Conservation (phyloP, 2,888 invertebrate genomes). For the Dioctria rufipes region DNA sequence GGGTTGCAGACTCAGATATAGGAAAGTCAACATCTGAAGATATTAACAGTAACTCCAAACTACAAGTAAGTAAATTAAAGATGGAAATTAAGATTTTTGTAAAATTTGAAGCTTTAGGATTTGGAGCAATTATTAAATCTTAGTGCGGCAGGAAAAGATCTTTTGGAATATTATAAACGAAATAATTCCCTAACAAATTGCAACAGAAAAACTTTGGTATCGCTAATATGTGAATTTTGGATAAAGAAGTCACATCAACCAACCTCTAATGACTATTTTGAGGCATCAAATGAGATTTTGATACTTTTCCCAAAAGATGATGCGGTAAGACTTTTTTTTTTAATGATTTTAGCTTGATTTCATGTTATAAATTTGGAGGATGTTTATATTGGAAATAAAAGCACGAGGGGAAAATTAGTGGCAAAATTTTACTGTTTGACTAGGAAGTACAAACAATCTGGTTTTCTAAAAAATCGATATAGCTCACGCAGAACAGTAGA, state of each 20-base stretch:
- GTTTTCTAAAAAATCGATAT: no score
- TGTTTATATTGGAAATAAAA: not conserved
- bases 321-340: not conserved
- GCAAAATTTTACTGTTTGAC: conserved; percentile 1
- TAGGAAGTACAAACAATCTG: not conserved
- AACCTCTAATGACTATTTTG: not conserved
- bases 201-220: not conserved
- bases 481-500: no score
- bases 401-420: not conserved
- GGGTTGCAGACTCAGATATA: no score
- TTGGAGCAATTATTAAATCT: no score
- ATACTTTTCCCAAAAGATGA: not conserved
- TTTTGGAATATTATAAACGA: not conserved
- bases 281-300: not conserved
- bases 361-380: not conserved
- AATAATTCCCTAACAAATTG: not conserved
- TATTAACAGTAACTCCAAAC: no score
- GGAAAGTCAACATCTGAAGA: no score
- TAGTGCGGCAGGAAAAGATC: no score
- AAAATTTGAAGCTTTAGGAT: not conserved
- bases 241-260: not conserved
- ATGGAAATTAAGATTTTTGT: no score
- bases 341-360: no score
- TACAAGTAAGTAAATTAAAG: no score
- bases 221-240: not conserved